Evolutionary conservation across 2,113 vertebrate genomes (phyloP), one percentile per base, ranked within the genome.

Genomic region (Microcebus lehilahytsara): DNA sequence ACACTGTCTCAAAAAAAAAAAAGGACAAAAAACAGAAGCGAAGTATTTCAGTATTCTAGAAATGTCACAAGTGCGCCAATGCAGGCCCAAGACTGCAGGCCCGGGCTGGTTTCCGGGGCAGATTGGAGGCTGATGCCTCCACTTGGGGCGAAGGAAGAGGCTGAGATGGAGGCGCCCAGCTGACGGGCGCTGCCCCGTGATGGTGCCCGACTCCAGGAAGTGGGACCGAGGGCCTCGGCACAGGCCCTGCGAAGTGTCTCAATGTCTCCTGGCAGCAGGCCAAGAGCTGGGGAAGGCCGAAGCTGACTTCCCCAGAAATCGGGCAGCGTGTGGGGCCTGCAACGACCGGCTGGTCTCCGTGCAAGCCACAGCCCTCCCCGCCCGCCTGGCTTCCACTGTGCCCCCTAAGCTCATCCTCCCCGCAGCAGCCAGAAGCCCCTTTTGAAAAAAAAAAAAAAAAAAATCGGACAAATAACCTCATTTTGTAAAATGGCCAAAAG

Each of bases 291-390:
- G 51, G 46, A 67, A 74, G 40, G 83, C 46, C 74, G 62, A 85
- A 66, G n/a, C 34, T 9, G 20, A 42, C 84, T 71, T 64, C 89
- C 62, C 84, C 86, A 37, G 84, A 91, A 93, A 42, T 14, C 72
- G 62, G 67, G 66, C 60, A 0, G 9, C 22, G 53, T 20, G 6
- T 2, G 8, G 17, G 69, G n/a, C 51, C 62, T 32, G 14, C 46
- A 46, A 46, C 20, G 37, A 66, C 46, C 66, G 25, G 66, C 69
- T 56, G 0, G 0, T 32, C n/a, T 79, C 46, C 16, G 22, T 79
- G 81, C 69, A 66, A 69, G 56, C 46, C 5, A 2, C 56, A 42
- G 32, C 3, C 58, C 49, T 71, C 67, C 32, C 5, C 25, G 0
- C 11, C 32, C 42, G 37, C 67, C 30, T 27, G 32, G 32, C 62